These are phyloP conservation scores for Troides oblongomaculatus DNA, from an alignment of 2,888 invertebrate species.

Conservation along the genomic window DNA sequence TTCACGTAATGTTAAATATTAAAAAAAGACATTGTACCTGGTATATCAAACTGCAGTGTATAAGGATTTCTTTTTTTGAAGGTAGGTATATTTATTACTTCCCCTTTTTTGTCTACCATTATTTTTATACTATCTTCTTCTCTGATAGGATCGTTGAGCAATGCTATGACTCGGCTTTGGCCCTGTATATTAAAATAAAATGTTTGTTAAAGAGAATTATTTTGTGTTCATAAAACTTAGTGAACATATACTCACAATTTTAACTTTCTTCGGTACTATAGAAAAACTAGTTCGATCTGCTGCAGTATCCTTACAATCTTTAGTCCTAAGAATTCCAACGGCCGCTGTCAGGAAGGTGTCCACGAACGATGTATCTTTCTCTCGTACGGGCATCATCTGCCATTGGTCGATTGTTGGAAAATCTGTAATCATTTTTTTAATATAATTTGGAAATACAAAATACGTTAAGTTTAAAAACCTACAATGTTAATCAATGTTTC, in stretches of 20 bases:
- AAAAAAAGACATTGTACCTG: slow-evolving; percentile 66
- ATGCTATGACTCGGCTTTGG: slow-evolving; percentile 89
- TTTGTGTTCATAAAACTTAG: slow-evolving; percentile 18
- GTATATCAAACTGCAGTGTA: slow-evolving; percentile 90
- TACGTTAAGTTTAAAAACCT: not conserved
- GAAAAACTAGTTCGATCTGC: slow-evolving; percentile 84
- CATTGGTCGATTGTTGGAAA: slow-evolving; percentile 88
- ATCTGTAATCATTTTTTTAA: slow-evolving; percentile 59
- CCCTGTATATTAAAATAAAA: slow-evolving; percentile 77
- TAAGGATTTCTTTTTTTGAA: slow-evolving; percentile 91
- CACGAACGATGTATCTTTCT: slow-evolving; percentile 91
- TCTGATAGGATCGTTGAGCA: slow-evolving; percentile 88
- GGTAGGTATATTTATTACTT: slow-evolving; percentile 85
- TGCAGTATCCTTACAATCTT: slow-evolving; percentile 78
- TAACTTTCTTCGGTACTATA: slow-evolving; percentile 87
- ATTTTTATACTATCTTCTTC: slow-evolving; percentile 89
- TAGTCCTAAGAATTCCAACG: slow-evolving; percentile 85
- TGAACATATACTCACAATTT: slow-evolving; percentile 79
- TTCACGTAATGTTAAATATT: too few species aligned
- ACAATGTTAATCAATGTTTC: not conserved
- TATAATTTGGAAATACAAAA: not conserved
- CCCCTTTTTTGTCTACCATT: slow-evolving; percentile 89
- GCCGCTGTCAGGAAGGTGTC: slow-evolving; percentile 91
- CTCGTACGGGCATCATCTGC: slow-evolving; percentile 88
- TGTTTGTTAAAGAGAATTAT: not conserved